phyloP scores from a whole-genome alignment of 2,113 vertebrate species.

The Tringa solitaria region DNA sequence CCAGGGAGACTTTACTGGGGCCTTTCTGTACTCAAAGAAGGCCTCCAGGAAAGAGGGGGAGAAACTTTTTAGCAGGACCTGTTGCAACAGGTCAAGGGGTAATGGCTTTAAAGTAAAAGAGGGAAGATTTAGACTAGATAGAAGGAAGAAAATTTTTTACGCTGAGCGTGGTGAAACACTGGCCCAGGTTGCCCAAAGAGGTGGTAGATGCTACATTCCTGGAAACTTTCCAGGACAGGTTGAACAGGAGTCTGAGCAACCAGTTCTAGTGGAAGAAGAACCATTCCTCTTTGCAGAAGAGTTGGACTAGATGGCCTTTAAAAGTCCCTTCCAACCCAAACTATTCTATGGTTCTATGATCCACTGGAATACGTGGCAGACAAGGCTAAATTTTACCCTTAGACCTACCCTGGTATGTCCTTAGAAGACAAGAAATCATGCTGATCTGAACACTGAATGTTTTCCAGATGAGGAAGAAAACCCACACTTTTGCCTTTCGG shows the following conservation, averaged over 20 bases:
- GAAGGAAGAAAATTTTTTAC: not conserved
- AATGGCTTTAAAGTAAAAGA: not conserved
- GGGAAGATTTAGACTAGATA: not conserved
- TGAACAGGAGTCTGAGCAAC: not conserved
- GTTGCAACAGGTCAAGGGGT: not conserved
- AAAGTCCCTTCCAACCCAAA: not conserved
- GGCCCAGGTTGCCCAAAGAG: not conserved
- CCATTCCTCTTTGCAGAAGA: not conserved
- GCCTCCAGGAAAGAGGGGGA: not conserved
- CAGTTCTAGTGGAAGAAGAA: not conserved
- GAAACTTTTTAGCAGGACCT: no score
- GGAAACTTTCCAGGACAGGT: not conserved
- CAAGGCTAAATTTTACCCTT: not conserved
- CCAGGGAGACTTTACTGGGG: not conserved
- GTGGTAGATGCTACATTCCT: not conserved
- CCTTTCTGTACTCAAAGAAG: not conserved
- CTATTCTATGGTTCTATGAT: not conserved
- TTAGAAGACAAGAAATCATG: not conserved
- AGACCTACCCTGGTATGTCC: not conserved
- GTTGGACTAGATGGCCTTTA: not conserved
- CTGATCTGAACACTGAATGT: not conserved
- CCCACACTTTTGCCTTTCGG: not conserved
- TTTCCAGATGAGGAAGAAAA: not conserved
- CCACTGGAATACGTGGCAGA: not conserved
- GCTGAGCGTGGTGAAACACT: not conserved